These are phyloP conservation scores for Oryctes rhinoceros DNA, from an alignment of 1,140 invertebrate genomes.

Conservation along the genomic window DNA sequence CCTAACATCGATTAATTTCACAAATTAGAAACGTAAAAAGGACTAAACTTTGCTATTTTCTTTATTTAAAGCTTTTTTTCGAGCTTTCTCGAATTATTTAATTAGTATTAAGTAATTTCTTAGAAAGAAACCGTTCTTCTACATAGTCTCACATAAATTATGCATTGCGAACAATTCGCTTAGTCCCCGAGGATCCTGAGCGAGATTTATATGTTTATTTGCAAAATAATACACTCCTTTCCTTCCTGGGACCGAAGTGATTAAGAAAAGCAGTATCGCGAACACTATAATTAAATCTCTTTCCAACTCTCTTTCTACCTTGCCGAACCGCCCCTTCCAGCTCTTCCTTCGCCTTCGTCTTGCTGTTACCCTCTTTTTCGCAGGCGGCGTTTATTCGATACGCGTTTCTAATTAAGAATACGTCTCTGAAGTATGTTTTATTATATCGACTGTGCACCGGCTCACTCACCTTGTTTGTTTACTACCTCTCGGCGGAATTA, in stretches of 20 bases:
- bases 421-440: constrained; percentile 10
- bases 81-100: no score
- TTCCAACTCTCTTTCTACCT: not conserved
- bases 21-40: no score
- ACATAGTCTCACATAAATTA: not conserved
- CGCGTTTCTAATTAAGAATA: constrained; percentile 17
- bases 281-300: constrained; percentile 15
- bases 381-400: no score
- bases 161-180: constrained; percentile 9
- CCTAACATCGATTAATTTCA: no score
- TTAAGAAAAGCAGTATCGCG: constrained; percentile 14
- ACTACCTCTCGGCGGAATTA: not conserved
- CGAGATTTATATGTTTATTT: constrained; percentile 11
- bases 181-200: not conserved
- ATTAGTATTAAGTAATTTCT: no score
- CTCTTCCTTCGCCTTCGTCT: no score
- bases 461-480: not conserved
- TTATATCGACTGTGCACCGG: not conserved
- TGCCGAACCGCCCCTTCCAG: no score
- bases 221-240: not conserved
- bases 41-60: no score
- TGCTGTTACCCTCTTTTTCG: no score
- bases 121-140: not conserved
- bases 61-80: no score
- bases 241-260: not conserved